Base-by-base conservation (phyloP, 2,888 invertebrate genomes). In the Helicoverpa assulta region DNA sequence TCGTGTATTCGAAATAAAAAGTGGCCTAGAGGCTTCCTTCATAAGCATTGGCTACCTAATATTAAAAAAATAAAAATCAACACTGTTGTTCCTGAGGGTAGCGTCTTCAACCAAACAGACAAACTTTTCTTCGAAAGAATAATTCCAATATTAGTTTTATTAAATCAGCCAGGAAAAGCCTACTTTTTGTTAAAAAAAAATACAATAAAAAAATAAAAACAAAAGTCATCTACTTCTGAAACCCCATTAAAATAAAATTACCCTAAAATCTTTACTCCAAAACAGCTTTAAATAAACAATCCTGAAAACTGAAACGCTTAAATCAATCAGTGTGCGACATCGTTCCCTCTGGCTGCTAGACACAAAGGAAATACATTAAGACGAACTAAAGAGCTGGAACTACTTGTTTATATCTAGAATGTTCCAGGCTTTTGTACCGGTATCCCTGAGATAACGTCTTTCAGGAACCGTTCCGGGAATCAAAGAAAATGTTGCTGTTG, bases 391-490 rank as follows among this genome's bases (percentile, higher is more conserved):
- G 67, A 75, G 67, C 62, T 40, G 29, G 3, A 66, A 51, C n/a
- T 56, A 55, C 64, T 78, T 52, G 55, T 67, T 54, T 73, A 72
- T 64, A 54, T 52, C 47, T 58, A 73, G 58, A 50, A 12, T 10
- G 40, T 67, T 52, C 55, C n/a, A 50, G 26, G 63, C 67, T 65
- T 64, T 76, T 68, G 68, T 74, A 33, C 78, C 66, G 64, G 78
- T 74, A 80, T 67, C 70, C 73, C 73, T 57, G 53, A 65, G 73
- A 74, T 65, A 74, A 82, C 77, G 74, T 81, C 75, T 59, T 63
- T 66, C 62, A 60, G 73, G 76, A 70, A 77, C 70, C 76, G 75
- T 83, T 77, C 82, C 80, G 78, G 76, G 61, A 67, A 61, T 76
- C 72, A 76, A 76, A 78, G 78, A 26, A 50, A 59, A 4, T 43